Percentiles rank a stretch among this genome's conserved stretches.
phyloP scores from a whole-genome alignment of 2,888 invertebrate genomes.

The Nephrocerus scutellatus region DNA sequence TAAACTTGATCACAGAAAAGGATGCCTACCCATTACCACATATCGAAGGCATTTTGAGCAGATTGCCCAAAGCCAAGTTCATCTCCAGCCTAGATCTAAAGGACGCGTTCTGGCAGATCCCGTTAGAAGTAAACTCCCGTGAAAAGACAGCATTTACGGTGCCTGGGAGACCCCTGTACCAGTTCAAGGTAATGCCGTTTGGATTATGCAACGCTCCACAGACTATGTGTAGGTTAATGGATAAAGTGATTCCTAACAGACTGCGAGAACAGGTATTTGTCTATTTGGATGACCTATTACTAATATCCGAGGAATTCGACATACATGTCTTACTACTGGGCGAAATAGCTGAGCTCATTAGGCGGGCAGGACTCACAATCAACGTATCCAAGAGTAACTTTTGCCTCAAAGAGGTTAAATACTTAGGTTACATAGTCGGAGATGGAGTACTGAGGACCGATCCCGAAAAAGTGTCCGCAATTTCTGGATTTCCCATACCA shows the following conservation, averaged over 20 bases:
- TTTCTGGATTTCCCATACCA: conserved; percentile 13
- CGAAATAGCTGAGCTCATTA: conserved; percentile 1
- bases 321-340: conserved; percentile 1
- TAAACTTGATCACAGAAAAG: conserved; percentile 28
- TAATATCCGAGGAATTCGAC: conserved; percentile 12
- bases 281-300: conserved; percentile 19
- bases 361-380: conserved; percentile 5
- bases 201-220: conserved; percentile 8
- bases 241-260: too few relatives aligned
- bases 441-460: conserved; percentile 12
- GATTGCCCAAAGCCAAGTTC: conserved; percentile 10
- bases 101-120: conserved; percentile 13
- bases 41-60: conserved; percentile 17
- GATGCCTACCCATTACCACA: conserved; percentile 21
- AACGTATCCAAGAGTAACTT: conserved; percentile 16
- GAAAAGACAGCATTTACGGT: too few relatives aligned
- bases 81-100: conserved; percentile 15
- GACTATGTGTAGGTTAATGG: conserved; percentile 11
- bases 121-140: conserved; percentile 10
- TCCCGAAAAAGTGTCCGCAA: conserved; percentile 14
- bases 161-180: conserved; percentile 10
- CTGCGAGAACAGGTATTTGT: too few relatives aligned
- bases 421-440: conserved; percentile 16
- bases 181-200: conserved; percentile 9
- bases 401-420: conserved; percentile 12